Evolutionary conservation across 1,140 invertebrate species (phyloP).

Genomic region (Anagrus nilaparvatae): DNA sequence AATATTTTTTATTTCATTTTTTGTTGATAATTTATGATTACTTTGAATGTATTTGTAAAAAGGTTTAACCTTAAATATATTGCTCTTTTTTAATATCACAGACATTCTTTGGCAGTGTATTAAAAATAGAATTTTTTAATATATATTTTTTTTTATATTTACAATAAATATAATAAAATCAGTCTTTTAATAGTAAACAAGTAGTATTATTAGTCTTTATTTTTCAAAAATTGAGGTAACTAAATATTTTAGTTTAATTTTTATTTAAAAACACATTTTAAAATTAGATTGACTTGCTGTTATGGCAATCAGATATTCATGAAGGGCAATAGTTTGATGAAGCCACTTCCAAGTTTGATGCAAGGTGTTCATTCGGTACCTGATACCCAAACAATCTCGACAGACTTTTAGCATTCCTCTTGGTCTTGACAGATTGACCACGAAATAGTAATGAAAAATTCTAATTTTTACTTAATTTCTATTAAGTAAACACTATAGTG

Average conservation of each 20-base stretch:
- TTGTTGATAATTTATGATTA: conserved; percentile 1
- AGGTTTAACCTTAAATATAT: conserved; percentile 5
- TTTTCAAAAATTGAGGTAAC: not conserved
- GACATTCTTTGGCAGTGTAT: conserved; percentile 25
- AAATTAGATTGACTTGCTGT: conserved; percentile 60
- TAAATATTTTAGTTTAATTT: no score
- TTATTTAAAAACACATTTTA: conserved; percentile 25
- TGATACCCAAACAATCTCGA: conserved; percentile 75
- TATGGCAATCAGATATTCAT: conserved; percentile 74
- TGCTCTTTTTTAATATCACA: conserved; percentile 18
- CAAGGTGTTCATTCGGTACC: conserved; percentile 70
- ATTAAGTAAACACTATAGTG: no score
- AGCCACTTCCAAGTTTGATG: conserved; percentile 89
- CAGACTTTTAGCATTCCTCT: conserved; percentile 72
- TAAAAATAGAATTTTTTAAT: not conserved
- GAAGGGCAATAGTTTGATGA: conserved; percentile 75
- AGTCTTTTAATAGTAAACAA: conserved; percentile 9
- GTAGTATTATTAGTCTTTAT: not conserved
- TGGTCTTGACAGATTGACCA: conserved; percentile 49
- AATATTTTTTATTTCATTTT: conserved; percentile 15
- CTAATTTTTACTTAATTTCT: no score
- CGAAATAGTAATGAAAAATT: conserved; percentile 22
- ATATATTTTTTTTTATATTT: conserved; percentile 8
- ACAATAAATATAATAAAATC: conserved; percentile 5
- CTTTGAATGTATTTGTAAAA: not conserved